Base-by-base conservation (phyloP, 2,888 invertebrate genomes). In the Limnephilus auricula region DNA sequence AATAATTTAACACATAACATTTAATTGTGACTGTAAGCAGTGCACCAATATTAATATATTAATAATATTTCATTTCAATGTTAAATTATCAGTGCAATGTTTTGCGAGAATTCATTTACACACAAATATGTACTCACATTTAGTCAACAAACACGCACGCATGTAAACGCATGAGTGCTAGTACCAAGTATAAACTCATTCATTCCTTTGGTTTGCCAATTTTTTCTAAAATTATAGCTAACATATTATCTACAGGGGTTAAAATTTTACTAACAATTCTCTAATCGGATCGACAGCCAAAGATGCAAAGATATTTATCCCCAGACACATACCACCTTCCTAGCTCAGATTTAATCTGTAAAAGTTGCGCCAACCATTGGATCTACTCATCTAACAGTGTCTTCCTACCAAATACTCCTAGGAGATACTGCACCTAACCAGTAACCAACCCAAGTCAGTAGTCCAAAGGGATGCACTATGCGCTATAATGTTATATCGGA, bases 401-500 rank as follows among this genome's bases (percentile, higher is more conserved):
- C 65, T n/a, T n/a, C 65, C 65, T n/a, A 65, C 15, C 65, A 65
- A 25, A 65, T 25, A 65, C 65, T 65, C 65, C 65, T 6, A 65
- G n/a, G n/a, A n/a, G 9, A 25, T 65, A 65, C 25, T 65, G 65
- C 65, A 65, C 25, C 65, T n/a, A 65, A 65, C 65, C 65, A 65
- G 65, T 65, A 50, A 50, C 50, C 50, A 50, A 50, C 50, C 50
- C 18, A 50, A 50, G 18, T 50, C 18, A 50, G 50, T 18, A 50
- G 65, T 25, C 9, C 9, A 65, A 65, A 9, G 65, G 65, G 65
- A n/a, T 65, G 65, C 65, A 65, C 65, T 65, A 31, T 30, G 79
- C 79, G 79, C 79, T 79, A 80, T 32, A 83, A 83, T 83, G 34
- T 34, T 83, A 50, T 84, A 84, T 84, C 13, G 84, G 37, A 84